Evolutionary conservation across 2,888 invertebrate species (phyloP).

Genomic region (Ceratothoa steindachneri): DNA sequence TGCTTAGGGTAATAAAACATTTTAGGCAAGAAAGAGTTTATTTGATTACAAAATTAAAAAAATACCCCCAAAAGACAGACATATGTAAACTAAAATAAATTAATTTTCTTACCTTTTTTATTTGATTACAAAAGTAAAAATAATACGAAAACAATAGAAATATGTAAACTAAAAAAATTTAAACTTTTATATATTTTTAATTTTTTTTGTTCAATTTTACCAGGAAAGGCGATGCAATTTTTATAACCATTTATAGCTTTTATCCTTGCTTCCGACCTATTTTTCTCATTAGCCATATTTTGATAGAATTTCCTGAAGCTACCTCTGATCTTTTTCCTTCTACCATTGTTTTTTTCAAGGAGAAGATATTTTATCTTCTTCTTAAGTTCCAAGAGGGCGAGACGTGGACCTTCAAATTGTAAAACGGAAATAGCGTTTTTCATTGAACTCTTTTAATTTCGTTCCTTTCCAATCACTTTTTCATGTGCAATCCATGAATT

Average conservation of each 20-base stretch:
- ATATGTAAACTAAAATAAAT: too few species aligned
- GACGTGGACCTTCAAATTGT: not conserved
- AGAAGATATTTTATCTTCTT: not conserved
- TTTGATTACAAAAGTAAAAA: too few species aligned
- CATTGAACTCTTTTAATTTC: not conserved
- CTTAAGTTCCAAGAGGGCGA: not conserved
- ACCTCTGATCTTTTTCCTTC: not conserved
- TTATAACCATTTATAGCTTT: too few species aligned
- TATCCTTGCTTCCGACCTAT: not conserved
- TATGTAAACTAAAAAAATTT: too few species aligned
- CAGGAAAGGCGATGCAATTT: not conserved
- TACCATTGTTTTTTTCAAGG: not conserved
- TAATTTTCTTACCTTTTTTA: too few species aligned
- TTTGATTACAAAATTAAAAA: too few species aligned
- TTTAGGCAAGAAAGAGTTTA: too few species aligned
- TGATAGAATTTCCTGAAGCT: not conserved
- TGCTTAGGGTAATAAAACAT: too few species aligned
- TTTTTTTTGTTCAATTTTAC: too few species aligned
- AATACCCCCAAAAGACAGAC: too few species aligned
- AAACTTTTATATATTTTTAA: too few species aligned
- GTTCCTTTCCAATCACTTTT: not conserved
- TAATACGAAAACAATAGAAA: too few species aligned
- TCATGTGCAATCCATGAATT: not conserved
- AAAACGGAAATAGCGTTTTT: not conserved
- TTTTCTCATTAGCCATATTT: not conserved